A percentile compares a stretch with the other conserved stretches of the same genome.
phyloP scores from a whole-genome alignment of 2,888 invertebrate genomes.

The Patella ulyssiponensis region DNA sequence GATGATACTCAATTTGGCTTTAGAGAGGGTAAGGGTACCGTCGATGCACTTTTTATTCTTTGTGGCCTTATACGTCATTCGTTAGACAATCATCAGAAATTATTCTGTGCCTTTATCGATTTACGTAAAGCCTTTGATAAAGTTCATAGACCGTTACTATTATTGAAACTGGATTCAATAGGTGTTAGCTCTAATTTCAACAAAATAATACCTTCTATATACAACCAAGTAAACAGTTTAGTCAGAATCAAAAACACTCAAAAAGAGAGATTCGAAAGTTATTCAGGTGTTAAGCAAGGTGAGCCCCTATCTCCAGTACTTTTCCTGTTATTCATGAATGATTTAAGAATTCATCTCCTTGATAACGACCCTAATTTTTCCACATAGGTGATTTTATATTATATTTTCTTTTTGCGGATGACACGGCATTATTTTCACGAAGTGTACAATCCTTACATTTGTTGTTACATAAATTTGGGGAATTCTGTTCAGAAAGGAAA shows the following conservation, averaged over 20 bases:
- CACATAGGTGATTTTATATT: neutral
- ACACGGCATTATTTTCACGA: neutral
- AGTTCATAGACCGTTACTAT: neutral
- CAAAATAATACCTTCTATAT: neutral
- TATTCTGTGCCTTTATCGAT: neutral
- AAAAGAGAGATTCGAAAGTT: neutral
- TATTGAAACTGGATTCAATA: neutral
- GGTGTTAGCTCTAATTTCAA: neutral
- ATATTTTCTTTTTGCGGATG: neutral
- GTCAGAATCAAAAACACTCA: neutral
- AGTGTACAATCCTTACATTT: neutral
- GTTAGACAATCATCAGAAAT: neutral
- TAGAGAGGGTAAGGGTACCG: neutral
- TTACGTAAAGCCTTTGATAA: neutral
- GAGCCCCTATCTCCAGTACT: neutral
- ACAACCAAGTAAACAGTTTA: neutral
- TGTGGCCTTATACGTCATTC: neutral
- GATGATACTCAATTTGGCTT: neutral
- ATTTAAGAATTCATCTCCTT: neutral
- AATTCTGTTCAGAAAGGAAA: neutral
- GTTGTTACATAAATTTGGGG: neutral
- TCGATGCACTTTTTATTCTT: neutral
- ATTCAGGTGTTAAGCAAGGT: neutral
- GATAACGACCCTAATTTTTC: neutral
- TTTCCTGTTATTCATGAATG: neutral